Base-by-base conservation (phyloP, 2,888 invertebrate genomes). In the Agrotis ipsilon region DNA sequence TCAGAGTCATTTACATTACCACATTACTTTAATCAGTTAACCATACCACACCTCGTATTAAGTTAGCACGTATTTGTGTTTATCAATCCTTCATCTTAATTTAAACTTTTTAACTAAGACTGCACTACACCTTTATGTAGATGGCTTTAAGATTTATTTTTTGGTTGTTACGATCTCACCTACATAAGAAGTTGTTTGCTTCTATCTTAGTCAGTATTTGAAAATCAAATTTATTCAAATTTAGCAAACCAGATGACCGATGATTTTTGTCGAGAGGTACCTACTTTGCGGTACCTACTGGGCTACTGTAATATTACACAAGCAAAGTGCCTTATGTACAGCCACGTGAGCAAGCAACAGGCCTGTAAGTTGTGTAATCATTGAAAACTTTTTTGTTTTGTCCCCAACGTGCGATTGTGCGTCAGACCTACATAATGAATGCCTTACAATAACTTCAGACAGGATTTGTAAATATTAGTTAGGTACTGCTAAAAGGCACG, bases 331-430 rank as follows among this genome's bases (percentile, higher is more conserved):
- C n/a, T 24, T 60, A 9, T 11, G 2, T 14, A 71, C 32, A 21
- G 24, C 43, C 49, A n/a, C 57, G 24, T 24, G 32, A 63, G 14
- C 48, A 16, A 52, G 21, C 46, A 51, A 71, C 45, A 51, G 71
- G 57, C 45, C 72, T 65, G 18, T 11, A 13, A 54, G 39, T 71
- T 63, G 49, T 43, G 72, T 45, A 72, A 72, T 65, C 39, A 58
- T 58, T 24, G 32, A 51, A n/a, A 57, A 52, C 24, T 49, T 46
- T 70, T 71, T 65, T 49, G 58, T 72, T 57, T 66, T n/a, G 45
- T 72, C 14, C 45, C n/a, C 13, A 39, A n/a, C 55, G n/a, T 24
- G 54, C 51, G 43, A 57, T 11, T 49, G 57, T 58, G 72, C 72
- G 58, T 58, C 72, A 72, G 27, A 43, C 52, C 24, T 61, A 24